Evolutionary conservation across 2,888 invertebrate genomes (phyloP).

Genomic region (Parapristionchus giblindavisi): DNA sequence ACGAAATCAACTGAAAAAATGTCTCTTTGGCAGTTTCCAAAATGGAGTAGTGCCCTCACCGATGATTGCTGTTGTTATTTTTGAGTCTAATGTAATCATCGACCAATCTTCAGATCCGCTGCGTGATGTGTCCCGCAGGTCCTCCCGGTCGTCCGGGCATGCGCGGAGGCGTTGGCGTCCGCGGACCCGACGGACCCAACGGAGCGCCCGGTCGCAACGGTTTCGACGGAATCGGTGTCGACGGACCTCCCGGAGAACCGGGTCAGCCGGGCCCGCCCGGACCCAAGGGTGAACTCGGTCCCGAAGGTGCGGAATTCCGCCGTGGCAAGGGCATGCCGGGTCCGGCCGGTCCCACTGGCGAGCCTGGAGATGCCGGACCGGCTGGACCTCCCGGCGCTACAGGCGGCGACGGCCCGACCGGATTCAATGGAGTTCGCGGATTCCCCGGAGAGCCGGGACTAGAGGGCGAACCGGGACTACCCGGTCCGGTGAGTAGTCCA

Average conservation of each 20-base stretch:
- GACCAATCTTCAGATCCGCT: conserved; percentile 2
- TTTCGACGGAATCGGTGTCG: background rate
- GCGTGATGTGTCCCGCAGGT: conserved; percentile 18
- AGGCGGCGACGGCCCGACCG: conserved; percentile 12
- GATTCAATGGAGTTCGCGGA: conserved; percentile 27
- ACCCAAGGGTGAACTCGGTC: background rate
- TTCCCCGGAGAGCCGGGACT: conserved; percentile 24
- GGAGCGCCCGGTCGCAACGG: conserved; percentile 10
- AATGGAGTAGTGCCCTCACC: no score
- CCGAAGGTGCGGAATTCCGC: background rate
- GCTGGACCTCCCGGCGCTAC: conserved; percentile 7
- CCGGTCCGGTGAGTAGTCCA: conserved; percentile 23
- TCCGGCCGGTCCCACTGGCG: background rate
- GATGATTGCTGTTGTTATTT: background rate
- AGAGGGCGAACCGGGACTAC: conserved; percentile 27
- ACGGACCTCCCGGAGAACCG: conserved; percentile 18
- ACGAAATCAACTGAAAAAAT: no score
- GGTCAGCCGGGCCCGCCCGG: background rate
- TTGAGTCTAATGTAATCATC: background rate
- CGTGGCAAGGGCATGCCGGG: conserved; percentile 15
- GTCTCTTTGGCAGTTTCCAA: no score
- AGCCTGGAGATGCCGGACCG: conserved; percentile 7
- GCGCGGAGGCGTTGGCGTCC: background rate
- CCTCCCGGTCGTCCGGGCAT: conserved; percentile 27
- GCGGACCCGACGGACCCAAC: conserved; percentile 3